Evolutionary conservation across 1,140 invertebrate genomes (phyloP), one percentile per base, ranked within the genome.

Genomic region (Holotrichia oblita): DNA sequence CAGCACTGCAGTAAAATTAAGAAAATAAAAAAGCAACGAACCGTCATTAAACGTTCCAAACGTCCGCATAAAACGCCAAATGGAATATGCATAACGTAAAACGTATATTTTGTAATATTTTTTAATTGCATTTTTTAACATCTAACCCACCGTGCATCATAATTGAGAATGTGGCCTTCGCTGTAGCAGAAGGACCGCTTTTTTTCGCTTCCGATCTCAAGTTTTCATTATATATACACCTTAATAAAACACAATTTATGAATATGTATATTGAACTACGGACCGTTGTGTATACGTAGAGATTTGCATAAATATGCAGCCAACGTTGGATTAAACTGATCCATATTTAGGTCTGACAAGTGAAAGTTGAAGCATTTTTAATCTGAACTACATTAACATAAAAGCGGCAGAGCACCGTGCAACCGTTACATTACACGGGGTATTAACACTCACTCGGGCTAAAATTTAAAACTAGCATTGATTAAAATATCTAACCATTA

Each of bases 271-370:
- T 40, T 20, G 73, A 42, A 74, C 40, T 17, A 0, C 7, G 73
- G 61, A 6, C 27, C 61, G 61, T 69, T 74, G 40, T 74, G 17
- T 34, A 34, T 74, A 17, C 41, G 41, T 40, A 20, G 27, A 34
- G 73, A 74, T 74, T 74, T 74, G 34, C 73, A 74, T 74, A 74
- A 74, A 74, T 74, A 74, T 74, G 73, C 73, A 74, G 73, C 41
- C 73, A 34, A 20, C 61, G 61, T 69, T 42, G 41, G 73, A 74
- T 74, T 74, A 74, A 74, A 74, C 73, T 74, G 34, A 74, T 74
- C 41, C 34, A 74, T 74, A 74, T 74, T 74, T 74, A 74, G 73
- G 73, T 74, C 34, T 74, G 73, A 74, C 73, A 74, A 74, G 73
- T 74, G 73, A 74, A 74, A 74, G 73, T 74, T 20, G 73, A 34